These are phyloP conservation scores for Chondrilla cf. caribensis DNA, from an alignment of 37 sponge, comb jelly and placozoan genomes.

Conservation along the genomic window DNA sequence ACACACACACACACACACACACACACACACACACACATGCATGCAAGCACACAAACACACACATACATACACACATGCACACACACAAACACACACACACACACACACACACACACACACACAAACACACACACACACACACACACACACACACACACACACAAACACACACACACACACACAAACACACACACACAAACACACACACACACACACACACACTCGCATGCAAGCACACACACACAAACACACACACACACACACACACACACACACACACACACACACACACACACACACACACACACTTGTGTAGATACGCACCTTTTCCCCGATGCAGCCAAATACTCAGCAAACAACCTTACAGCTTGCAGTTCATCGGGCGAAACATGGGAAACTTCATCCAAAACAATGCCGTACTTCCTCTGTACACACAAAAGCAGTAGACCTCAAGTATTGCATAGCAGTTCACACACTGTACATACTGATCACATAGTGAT, in stretches of 20 bases:
- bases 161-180: constrained; percentile 8
- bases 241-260: constrained; percentile 2
- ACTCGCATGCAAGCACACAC: background rate
- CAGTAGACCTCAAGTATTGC: too few relatives aligned
- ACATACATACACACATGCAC: background rate
- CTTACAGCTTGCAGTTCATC: constrained; percentile 83
- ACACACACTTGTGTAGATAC: background rate
- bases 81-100: constrained; percentile 8
- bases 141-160: constrained; percentile 21
- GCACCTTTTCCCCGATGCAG: constrained; percentile 56
- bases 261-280: constrained; percentile 6
- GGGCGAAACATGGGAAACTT: constrained; percentile 64
- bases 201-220: constrained; percentile 7
- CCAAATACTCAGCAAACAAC: constrained; percentile 77
- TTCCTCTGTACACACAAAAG: constrained; percentile 46
- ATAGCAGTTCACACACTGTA: too few relatives aligned
- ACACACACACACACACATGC: background rate
- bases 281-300: background rate
- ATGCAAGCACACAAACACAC: background rate
- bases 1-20: background rate
- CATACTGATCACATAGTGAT: too few relatives aligned
- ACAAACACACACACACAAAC: background rate
- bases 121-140: background rate
- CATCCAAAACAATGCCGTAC: constrained; percentile 87
- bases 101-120: background rate